Percentiles rank a stretch among this genome's conserved stretches.
phyloP scores from a whole-genome alignment of 2,888 invertebrate genomes.

The Homarus gammarus region DNA sequence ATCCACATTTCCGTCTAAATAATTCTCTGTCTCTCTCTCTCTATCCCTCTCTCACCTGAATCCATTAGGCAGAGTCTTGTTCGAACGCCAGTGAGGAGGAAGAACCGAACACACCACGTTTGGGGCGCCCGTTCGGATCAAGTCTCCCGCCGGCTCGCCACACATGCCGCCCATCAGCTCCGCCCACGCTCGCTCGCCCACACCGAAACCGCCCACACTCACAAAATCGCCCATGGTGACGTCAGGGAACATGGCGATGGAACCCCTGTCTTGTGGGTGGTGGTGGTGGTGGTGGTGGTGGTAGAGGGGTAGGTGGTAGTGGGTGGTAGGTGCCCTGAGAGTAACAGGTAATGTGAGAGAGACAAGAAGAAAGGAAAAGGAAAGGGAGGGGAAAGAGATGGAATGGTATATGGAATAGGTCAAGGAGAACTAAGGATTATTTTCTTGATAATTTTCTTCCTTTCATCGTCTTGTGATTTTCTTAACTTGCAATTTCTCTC shows the following conservation, averaged over 20 bases:
- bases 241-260: slow-evolving; percentile 54
- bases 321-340: not conserved
- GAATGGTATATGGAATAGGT: not conserved
- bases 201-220: slow-evolving; percentile 40
- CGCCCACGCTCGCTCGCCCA: slow-evolving; percentile 57
- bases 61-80: slow-evolving; percentile 96
- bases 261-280: not conserved
- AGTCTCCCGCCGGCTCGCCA: slow-evolving; percentile 70
- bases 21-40: not conserved
- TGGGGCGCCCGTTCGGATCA: slow-evolving; percentile 81
- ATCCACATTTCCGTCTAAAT: not conserved
- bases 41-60: slow-evolving; percentile 81
- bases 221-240: slow-evolving; percentile 47
- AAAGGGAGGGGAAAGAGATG: not conserved
- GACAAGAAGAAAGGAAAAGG: not conserved
- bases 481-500: too few relatives aligned
- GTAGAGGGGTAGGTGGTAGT: not conserved
- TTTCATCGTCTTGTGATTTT: too few relatives aligned
- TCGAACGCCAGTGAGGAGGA: slow-evolving; percentile 83
- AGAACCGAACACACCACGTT: slow-evolving; percentile 82
- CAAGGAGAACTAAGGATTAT: not conserved
- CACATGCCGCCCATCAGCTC: slow-evolving; percentile 49
- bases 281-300: not conserved
- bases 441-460: not conserved
- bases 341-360: not conserved